Base-by-base conservation (phyloP, 2,888 invertebrate genomes). In the Julus scanicus region DNA sequence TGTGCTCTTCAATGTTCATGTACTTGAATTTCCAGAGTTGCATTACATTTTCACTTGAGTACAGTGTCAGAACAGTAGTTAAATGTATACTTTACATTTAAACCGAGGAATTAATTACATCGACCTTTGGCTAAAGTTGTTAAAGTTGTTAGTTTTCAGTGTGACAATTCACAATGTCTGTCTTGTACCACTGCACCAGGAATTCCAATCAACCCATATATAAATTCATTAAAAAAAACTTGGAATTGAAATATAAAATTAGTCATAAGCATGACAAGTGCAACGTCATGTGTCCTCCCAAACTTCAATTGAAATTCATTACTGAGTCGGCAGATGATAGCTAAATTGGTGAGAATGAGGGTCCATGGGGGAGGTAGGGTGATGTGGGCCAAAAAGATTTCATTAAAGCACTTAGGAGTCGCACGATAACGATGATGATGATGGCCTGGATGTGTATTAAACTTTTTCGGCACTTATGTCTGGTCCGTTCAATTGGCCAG, bases 401-500 rank as follows among this genome's bases (percentile, higher is more conserved):
- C 63, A 63, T 63, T 63, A 63, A 63, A 63, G 63, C 17, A 63
- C 63, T 63, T 63, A 63, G 17, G n/a, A 63, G 63, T n/a, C 17
- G 5, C 1, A 17, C 63, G 63, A 63, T 63, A 63, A 63, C 63
- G 63, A 63, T n/a, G 63, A 63, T n/a, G 63, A 63, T 63, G 63
- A 63, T n/a, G 63, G 17, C 63, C 63, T 63, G 63, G 63, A 17
- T n/a, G 63, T 5, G n/a, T n/a, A n/a, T 63, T 63, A 63, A 53
- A 63, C 63, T 63, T 63, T 63, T 63, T 63, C 63, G 63, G 3
- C 63, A 63, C 63, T 63, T n/a, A n/a, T 63, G 63, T 63, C 63
- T 63, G 63, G 63, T 63, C 63, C 63, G 63, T 63, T 63, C 63
- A 63, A 63, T 63, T 63, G 63, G 63, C 63, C 63, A 63, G n/a